Conservation (phyloP, 2,797 vertebrate genomes). For the Macropodus opercularis region DNA sequence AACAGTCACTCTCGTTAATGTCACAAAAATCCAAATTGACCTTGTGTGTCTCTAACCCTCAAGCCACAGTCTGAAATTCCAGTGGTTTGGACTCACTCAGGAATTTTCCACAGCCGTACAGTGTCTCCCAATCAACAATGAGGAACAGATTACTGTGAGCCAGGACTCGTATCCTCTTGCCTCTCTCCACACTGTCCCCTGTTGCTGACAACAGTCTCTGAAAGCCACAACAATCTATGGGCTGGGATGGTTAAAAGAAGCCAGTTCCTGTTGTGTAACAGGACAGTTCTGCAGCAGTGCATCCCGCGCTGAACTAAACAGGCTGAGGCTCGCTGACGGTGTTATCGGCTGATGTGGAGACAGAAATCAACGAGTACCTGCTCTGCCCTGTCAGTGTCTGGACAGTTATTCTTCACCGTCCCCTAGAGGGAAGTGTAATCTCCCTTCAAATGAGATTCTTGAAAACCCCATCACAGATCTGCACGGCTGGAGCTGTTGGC, state of each 20-base stretch:
- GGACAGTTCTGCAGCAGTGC: slow-evolving; percentile 18
- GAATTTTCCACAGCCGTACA: slow-evolving; percentile 82
- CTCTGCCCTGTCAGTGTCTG: slow-evolving; percentile 5
- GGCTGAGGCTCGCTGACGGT: slow-evolving; percentile 11
- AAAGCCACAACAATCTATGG: slow-evolving; percentile 60
- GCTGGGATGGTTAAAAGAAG: slow-evolving; percentile 48
- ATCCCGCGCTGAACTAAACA: slow-evolving; percentile 14
- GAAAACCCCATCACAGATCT: slow-evolving; percentile 46
- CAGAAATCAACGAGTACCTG: slow-evolving; percentile 17
- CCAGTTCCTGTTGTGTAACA: slow-evolving; percentile 62
- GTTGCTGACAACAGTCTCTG: slow-evolving; percentile 65
- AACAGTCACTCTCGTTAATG: slow-evolving; percentile 72
- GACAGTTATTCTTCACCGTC: slow-evolving; percentile 21
- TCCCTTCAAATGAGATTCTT: slow-evolving; percentile 52
- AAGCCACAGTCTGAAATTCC: slow-evolving; percentile 83
- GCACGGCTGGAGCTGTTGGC: slow-evolving; percentile 72
- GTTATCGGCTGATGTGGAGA: slow-evolving; percentile 2
- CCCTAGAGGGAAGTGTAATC: slow-evolving; percentile 45
- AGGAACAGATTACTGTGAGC: slow-evolving; percentile 79
- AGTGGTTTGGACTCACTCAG: slow-evolving; percentile 81
- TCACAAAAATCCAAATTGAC: slow-evolving; percentile 76
- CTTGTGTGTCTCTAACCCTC: slow-evolving; percentile 79
- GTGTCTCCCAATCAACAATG: slow-evolving; percentile 81
- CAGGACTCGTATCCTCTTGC: slow-evolving; percentile 74
- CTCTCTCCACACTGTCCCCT: slow-evolving; percentile 68